A percentile compares a stretch with the other conserved stretches of the same genome.
These are phyloP conservation scores for Xenus cinereus DNA, from an alignment of 2,113 vertebrate species.

Conservation along the genomic window DNA sequence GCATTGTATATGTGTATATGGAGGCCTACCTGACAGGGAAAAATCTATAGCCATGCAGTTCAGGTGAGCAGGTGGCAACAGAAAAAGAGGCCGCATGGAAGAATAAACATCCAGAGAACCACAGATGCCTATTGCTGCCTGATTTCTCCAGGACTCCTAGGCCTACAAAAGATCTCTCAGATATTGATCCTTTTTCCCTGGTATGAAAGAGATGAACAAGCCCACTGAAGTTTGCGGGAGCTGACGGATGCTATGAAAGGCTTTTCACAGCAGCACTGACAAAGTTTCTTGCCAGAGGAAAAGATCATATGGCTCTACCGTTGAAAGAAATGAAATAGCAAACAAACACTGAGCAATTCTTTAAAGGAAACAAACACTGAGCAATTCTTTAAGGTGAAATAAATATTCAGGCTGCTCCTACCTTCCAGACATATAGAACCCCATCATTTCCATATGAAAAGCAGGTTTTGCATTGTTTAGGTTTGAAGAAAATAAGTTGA, in stretches of 20 bases:
- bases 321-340: not conserved
- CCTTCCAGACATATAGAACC: not conserved
- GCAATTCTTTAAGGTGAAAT: not conserved
- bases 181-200: conserved; percentile 21
- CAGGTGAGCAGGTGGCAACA: not conserved
- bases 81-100: not conserved
- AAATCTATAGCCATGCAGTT: conserved; percentile 5
- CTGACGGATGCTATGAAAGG: not conserved
- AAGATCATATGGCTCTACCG: not conserved
- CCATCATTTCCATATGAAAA: not conserved
- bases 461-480: not conserved
- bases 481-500: not conserved
- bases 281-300: not conserved
- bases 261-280: not conserved
- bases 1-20: not conserved
- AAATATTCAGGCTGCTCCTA: not conserved
- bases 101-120: not conserved
- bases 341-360: not conserved
- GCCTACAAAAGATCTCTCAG: not conserved
- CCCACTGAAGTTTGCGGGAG: not conserved
- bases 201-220: conserved; percentile 33
- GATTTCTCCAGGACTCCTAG: conserved; percentile 1
- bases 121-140: not conserved
- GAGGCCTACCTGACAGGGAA: not conserved
- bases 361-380: not conserved